phyloP scores from a whole-genome alignment of 2,113 vertebrate genomes.

The Archocentrus centrarchus region DNA sequence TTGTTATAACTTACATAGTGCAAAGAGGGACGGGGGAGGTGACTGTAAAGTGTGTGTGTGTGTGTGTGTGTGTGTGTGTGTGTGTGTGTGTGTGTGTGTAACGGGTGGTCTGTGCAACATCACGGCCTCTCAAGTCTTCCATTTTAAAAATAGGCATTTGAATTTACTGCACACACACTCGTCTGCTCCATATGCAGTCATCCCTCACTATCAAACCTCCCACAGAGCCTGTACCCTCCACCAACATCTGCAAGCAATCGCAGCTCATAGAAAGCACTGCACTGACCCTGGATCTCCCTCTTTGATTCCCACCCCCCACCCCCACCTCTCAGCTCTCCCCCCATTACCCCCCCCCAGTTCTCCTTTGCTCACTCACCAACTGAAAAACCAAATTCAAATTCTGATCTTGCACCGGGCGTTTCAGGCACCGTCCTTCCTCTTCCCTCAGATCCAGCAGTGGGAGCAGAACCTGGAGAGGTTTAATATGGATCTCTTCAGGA shows the following conservation, averaged over 20 bases:
- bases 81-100: constrained; percentile 44
- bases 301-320: neutral
- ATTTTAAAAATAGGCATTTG: constrained; percentile 49
- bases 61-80: constrained; percentile 42
- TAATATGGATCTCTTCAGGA: constrained; percentile 95
- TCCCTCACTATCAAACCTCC: constrained; percentile 41
- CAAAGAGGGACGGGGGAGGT: constrained; percentile 27
- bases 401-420: neutral
- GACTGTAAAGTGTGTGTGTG: constrained; percentile 34
- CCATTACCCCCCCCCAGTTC: neutral
- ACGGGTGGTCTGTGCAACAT: constrained; percentile 62
- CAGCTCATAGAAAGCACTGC: constrained; percentile 47
- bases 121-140: constrained; percentile 50
- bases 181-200: constrained; percentile 29
- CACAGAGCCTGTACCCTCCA: constrained; percentile 30
- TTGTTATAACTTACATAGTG: constrained; percentile 60
- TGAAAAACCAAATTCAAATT: neutral
- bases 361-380: neutral
- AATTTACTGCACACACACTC: constrained; percentile 44
- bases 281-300: constrained; percentile 55
- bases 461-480: constrained; percentile 98
- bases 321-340: neutral
- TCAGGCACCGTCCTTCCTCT: neutral
- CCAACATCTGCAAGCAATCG: constrained; percentile 76
- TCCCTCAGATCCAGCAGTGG: constrained; percentile 95